Evolutionary conservation across 2,797 vertebrate species (phyloP).

Genomic region (Thaleichthys pacificus): DNA sequence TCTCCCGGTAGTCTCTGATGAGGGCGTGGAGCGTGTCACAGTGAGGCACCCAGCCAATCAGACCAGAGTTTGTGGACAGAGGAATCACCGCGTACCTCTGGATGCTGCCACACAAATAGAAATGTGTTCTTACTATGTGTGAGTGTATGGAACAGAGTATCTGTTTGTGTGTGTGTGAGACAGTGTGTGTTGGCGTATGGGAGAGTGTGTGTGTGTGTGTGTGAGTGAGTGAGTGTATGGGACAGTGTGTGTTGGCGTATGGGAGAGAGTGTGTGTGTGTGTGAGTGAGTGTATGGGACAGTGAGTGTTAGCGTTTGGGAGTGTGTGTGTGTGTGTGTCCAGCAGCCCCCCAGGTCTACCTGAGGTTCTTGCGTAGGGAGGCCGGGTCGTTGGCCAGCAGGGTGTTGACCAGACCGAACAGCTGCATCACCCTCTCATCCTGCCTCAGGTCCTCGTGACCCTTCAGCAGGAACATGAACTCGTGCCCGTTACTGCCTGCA

Average conservation of each 20-base stretch:
- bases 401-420: constrained; percentile 97
- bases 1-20: constrained; percentile 97
- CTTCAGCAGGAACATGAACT: constrained; percentile 98
- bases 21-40: constrained; percentile 97
- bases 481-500: constrained; percentile 95
- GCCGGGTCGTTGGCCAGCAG: constrained; percentile 96
- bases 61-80: constrained; percentile 94
- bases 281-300: not conserved
- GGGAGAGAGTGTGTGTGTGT: too few relatives aligned
- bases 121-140: too few relatives aligned
- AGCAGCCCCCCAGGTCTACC: constrained; percentile 65
- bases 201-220: not conserved
- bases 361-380: constrained; percentile 97
- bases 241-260: too few relatives aligned
- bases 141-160: not conserved
- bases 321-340: not conserved
- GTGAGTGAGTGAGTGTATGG: not conserved
- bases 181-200: too few relatives aligned
- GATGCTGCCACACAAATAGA: constrained; percentile 75
- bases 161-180: not conserved
- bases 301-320: too few relatives aligned
- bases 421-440: constrained; percentile 98
- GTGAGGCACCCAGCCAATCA: constrained; percentile 99
- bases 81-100: constrained; percentile 98
- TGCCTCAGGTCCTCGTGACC: constrained; percentile 97